phyloP scores from a whole-genome alignment of 2,888 invertebrate genomes.

The Polydrusus pterygomalis region DNA sequence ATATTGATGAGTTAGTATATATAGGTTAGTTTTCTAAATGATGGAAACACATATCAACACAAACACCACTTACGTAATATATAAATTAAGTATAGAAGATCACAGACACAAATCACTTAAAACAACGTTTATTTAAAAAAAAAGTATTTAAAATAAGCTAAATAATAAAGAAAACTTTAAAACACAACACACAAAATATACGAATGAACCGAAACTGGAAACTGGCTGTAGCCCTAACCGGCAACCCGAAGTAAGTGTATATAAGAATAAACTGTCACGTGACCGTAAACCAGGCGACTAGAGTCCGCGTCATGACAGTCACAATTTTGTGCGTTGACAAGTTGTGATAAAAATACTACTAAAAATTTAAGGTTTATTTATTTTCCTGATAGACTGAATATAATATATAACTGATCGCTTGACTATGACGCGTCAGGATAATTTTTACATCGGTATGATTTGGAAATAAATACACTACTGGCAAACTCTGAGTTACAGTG shows the following conservation, averaged over 20 bases:
- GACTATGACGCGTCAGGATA: too few species aligned
- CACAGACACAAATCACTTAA: constrained; percentile 56
- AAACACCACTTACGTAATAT: constrained; percentile 41
- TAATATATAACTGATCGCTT: too few species aligned
- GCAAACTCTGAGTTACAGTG: too few species aligned
- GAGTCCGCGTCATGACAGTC: too few species aligned
- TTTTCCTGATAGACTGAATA: too few species aligned
- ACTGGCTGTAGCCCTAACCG: constrained; percentile 38
- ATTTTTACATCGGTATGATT: too few species aligned
- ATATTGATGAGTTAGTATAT: background rate
- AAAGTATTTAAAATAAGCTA: constrained; percentile 29
- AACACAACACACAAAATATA: constrained; percentile 29
- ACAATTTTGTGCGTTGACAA: too few species aligned
- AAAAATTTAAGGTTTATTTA: too few species aligned
- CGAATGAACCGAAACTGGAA: constrained; percentile 36
- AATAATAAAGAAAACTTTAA: constrained; percentile 50
- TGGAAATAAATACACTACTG: too few species aligned
- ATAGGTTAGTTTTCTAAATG: constrained; percentile 21
- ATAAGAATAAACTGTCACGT: constrained; percentile 57
- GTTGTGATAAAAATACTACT: too few species aligned
- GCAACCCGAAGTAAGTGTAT: constrained; percentile 31
- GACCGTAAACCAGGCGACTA: constrained; percentile 34
- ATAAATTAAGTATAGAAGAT: constrained; percentile 48
- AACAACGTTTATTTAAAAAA: constrained; percentile 46
- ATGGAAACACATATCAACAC: constrained; percentile 16